These are phyloP conservation scores for Spea hammondii DNA, from an alignment of 2,797 vertebrate genomes.

Conservation along the genomic window DNA sequence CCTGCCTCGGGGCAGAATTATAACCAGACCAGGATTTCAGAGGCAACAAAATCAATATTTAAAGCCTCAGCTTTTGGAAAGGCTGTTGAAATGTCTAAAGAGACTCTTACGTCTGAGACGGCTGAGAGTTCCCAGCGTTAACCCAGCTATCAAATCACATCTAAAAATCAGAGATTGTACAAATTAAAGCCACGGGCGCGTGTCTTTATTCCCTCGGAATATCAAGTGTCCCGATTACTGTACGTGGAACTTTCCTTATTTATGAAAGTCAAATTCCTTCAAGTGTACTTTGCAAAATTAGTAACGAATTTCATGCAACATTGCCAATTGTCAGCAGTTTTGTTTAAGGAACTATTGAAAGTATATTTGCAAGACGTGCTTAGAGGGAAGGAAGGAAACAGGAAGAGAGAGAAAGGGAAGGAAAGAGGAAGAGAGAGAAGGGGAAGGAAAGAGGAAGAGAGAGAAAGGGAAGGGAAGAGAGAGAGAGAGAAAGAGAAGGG, in stretches of 20 bases:
- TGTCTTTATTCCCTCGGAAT: conserved; percentile 8
- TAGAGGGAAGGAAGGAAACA: too few species aligned
- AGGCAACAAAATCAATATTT: conserved; percentile 53
- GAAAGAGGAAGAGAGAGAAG: not conserved
- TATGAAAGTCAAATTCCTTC: not conserved
- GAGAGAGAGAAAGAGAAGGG: not conserved
- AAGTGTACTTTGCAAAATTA: not conserved
- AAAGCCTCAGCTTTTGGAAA: conserved; percentile 45
- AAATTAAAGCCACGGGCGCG: conserved; percentile 36
- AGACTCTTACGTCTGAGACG: conserved; percentile 24
- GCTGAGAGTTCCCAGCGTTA: conserved; percentile 34
- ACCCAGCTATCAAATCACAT: conserved; percentile 36
- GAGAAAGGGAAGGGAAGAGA: not conserved
- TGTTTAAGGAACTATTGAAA: too few species aligned
- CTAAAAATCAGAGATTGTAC: conserved; percentile 35
- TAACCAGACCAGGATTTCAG: conserved; percentile 45
- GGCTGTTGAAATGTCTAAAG: conserved; percentile 23
- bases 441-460: not conserved
- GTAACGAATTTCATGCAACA: too few species aligned
- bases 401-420: not conserved
- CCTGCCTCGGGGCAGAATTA: conserved; percentile 44
- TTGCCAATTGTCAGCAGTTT: too few species aligned
- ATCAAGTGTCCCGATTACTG: conserved; percentile 27
- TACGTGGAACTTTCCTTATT: not conserved
- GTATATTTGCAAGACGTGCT: too few species aligned